Evolutionary conservation across 2,797 vertebrate genomes (phyloP).

Genomic region (Muscicapa striata): DNA sequence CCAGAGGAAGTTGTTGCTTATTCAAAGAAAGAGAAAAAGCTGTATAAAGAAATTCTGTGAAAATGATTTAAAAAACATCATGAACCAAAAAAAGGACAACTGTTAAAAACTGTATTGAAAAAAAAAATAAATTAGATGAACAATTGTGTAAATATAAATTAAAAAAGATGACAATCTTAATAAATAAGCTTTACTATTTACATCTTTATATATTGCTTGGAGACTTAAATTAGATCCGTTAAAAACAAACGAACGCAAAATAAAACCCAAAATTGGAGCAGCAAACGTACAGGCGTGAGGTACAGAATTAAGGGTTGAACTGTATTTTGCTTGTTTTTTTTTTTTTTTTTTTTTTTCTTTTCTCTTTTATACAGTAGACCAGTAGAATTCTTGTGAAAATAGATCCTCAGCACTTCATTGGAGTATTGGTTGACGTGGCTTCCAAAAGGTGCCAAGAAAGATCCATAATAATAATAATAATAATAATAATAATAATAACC

Average conservation of each 20-base stretch:
- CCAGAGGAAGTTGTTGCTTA: slow-evolving; percentile 60
- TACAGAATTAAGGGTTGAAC: slow-evolving; percentile 90
- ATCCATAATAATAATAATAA: slow-evolving; percentile 75
- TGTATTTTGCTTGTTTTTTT: slow-evolving; percentile 77
- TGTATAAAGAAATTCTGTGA: slow-evolving; percentile 78
- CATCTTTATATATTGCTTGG: slow-evolving; percentile 95
- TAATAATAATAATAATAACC: slow-evolving; percentile 74
- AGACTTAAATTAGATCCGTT: slow-evolving; percentile 93
- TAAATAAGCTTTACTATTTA: slow-evolving; percentile 99
- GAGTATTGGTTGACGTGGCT: slow-evolving; percentile 77
- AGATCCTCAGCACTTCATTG: slow-evolving; percentile 80
- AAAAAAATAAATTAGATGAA: slow-evolving; percentile 98
- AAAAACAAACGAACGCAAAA: slow-evolving; percentile 93
- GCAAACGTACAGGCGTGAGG: slow-evolving; percentile 98
- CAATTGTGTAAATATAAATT: slow-evolving; percentile 98
- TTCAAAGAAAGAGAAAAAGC: slow-evolving; percentile 66
- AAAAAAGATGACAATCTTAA: slow-evolving; percentile 99
- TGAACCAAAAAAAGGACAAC: slow-evolving; percentile 80
- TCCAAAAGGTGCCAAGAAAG: slow-evolving; percentile 79
- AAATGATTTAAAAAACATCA: slow-evolving; percentile 77
- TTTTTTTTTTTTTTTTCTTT: slow-evolving; percentile 46
- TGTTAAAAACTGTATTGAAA: slow-evolving; percentile 91
- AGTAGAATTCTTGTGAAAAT: slow-evolving; percentile 80
- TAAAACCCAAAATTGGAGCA: slow-evolving; percentile 85
- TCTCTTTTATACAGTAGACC: slow-evolving; percentile 82